A percentile compares a stretch with the other conserved stretches of the same genome.
Conservation (phyloP, 1,140 invertebrate genomes). For the Listronotus bonariensis region DNA sequence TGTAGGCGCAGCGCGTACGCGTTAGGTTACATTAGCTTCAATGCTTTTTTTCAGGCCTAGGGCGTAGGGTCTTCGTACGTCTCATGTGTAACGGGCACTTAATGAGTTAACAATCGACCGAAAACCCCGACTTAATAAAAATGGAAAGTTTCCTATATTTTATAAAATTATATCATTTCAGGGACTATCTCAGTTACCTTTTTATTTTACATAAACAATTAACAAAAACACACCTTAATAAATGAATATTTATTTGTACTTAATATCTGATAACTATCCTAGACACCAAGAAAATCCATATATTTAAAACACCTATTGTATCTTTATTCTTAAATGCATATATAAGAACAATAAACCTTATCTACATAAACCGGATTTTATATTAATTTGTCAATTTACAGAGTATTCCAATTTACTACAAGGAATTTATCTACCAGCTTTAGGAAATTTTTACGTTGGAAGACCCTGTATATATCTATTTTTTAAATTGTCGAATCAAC, state of each 20-base stretch:
- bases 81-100: too few relatives aligned
- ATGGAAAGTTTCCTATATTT: too few relatives aligned
- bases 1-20: too few relatives aligned
- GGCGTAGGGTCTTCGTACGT: too few relatives aligned
- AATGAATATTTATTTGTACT: slow-evolving; percentile 5
- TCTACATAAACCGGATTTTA: not conserved
- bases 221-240: not conserved
- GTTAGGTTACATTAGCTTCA: too few relatives aligned
- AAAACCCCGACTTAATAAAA: too few relatives aligned
- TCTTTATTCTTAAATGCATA: not conserved
- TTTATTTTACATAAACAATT: too few relatives aligned
- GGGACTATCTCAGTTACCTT: too few relatives aligned
- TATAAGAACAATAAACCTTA: not conserved
- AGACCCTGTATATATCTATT: slow-evolving; percentile 12
- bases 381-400: not conserved
- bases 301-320: not conserved
- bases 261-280: slow-evolving; percentile 2
- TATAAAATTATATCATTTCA: too few relatives aligned
- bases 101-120: too few relatives aligned
- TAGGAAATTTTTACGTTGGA: not conserved
- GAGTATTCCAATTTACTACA: not conserved
- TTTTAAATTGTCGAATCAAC: not conserved
- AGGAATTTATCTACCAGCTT: not conserved
- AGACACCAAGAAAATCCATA: slow-evolving; percentile 3
- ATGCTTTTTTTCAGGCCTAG: too few relatives aligned